Evolutionary conservation across 2,888 invertebrate species (phyloP), one percentile per base, ranked within the genome.

Genomic region (Catotricha subobsoleta): DNA sequence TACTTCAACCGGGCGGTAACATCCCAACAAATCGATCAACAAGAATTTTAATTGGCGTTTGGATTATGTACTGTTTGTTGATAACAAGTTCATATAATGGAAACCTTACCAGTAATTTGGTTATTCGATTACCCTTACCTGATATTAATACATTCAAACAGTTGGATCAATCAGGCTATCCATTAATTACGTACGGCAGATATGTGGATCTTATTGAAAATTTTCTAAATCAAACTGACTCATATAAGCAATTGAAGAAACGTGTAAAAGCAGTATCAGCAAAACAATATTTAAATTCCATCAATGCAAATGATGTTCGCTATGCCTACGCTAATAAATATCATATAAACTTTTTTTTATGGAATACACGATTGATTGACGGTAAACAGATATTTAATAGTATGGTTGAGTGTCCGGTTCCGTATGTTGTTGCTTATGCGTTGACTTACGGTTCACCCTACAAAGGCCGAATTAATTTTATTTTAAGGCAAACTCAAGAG

Each of bases 391-490:
- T 69, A 1, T 72, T 60, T 45, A 67, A 70, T 47, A 55, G 63
- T 1, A 64, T 68, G 51, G 47, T 50, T 8, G 64, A 67, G 21
- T 71, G 72, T 48, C 67, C 72, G 12, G 60, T 72, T 1, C 71
- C 71, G 0, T 69, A 69, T 50, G 64, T 64, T 15, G 64, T 68
- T 1, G 71, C 70, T 0, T 72, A 69, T 44, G 67, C 68, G 1
- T 55, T 70, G 9, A 64, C 66, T n/a, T 68, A 69, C 46, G 73
- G 73, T 2, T 71, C 72, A 23, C 71, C 72, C 0, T 72, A 69
- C 50, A 52, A 69, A 37, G 61, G 59, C 8, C 62, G 60, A 40
- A 38, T 73, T 4, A 60, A 71, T 45, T 56, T 55, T 12, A 55
- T 72, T 1, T 51, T 72, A 2, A 54, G 61, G 15, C 59, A 60